Evolutionary conservation across 2,888 invertebrate genomes (phyloP), one percentile per base, ranked within the genome.

Genomic region (Hemaris fuciformis): DNA sequence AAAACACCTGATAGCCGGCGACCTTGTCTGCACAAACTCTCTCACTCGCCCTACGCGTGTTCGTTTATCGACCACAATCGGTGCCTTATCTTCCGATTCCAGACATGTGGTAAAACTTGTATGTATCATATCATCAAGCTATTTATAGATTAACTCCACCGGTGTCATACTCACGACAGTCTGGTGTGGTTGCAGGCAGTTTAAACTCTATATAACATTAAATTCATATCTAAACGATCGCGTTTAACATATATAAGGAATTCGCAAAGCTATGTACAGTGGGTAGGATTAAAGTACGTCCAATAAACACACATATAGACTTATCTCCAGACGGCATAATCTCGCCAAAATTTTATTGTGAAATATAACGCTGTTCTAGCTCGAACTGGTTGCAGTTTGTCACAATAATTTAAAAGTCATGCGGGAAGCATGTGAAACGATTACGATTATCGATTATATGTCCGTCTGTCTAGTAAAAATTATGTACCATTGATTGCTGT

Each of bases 71-170:
- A 60, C 63, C 72, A 66, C 71, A 79, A 81, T 83, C 80, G 62
- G 60, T 57, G 48, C 65, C 62, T 79, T 85, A 86, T 84, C 83
- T 81, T 77, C 84, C 83, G 85, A 85, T 86, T 66, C 73, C 79
- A 76, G 77, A 79, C 78, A 68, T 69, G 64, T 67, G 68, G 67
- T 72, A 70, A 68, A 68, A 72, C 64, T 68, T 62, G 59, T 65
- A 66, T 20, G 15, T 23, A 48, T 38, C 23, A 15, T 53, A 41
- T 15, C 15, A 18, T n/a, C 41, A 41, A 8, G 6, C 23, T 53
- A 41, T 15, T 22, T 48, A 60, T 60, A 60, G 41, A 60, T 60
- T 46, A 46, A 15, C 3, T 27, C n/a, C n/a, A 46, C 23, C n/a
- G 15, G 8, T 59, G 46, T 22, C 25, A 23, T 27, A 13, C 5